Evolutionary conservation across 1,140 invertebrate species (phyloP), one percentile per base, ranked within the genome.

Genomic region (Platorchestia sp.): DNA sequence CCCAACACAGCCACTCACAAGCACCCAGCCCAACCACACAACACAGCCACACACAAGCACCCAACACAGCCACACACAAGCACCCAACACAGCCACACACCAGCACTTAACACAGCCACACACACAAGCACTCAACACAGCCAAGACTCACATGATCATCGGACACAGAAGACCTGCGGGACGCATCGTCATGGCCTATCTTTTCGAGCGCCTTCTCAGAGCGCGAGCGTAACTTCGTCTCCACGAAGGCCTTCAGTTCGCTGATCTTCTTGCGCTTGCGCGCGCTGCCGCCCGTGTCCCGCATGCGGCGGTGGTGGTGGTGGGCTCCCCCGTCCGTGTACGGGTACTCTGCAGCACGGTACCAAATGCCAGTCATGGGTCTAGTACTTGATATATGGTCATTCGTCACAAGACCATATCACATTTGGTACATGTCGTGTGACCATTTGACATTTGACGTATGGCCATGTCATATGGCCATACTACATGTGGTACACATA

Each of bases 151-250:
- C 96, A 95, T 95, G 96, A 59, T 96, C 96, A 43, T 96, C 96
- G 44, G 96, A 96, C 45, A 97, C 93, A 42, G 97, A 96, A 87
- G 96, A 96, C 93, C 96, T 96, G 87, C 96, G 96, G 22, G 95
- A 96, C 3, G 95, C 96, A 36, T 96, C 95, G 7, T 97, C 98
- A 95, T 98, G 98, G 95, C 98, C 98, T 97, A 99, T 98, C 97
- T 98, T 99, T 97, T 99, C 98, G 96, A 99, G 97, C 95, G 98
- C 98, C 97, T 99, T 99, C 96, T 99, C 99, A 7, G 99, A 99
- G 97, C 99, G 99, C 0, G 98, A 99, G 89, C 99, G 97, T 95
- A 99, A 97, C 97, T 99, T 99, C 0, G 98, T 99, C 97, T 99
- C 99, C 0, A 99, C 98, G 97, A 99, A 99, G 3, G 98, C 98